Evolutionary conservation across 2,113 vertebrate species (phyloP).

Genomic region (Lepidothrix coronata): DNA sequence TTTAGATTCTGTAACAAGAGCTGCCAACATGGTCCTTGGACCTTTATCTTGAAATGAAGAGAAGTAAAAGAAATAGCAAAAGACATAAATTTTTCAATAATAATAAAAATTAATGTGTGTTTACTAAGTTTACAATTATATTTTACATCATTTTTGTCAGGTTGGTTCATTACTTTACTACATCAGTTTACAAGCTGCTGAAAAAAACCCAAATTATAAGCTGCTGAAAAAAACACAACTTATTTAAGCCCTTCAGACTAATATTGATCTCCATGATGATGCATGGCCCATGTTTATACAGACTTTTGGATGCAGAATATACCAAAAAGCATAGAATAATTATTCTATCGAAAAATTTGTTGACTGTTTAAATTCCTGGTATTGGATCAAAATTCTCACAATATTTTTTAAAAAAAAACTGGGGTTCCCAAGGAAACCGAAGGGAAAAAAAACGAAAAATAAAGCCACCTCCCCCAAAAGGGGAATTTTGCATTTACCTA

Average conservation of each 20-base stretch:
- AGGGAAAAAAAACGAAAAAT: too few relatives aligned
- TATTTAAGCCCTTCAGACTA: not conserved
- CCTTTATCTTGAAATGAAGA: not conserved
- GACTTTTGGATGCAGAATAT: not conserved
- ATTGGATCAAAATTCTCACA: not conserved
- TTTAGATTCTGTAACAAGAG: not conserved
- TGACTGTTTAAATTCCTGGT: fast-evolving
- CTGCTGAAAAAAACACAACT: not conserved
- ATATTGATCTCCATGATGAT: not conserved
- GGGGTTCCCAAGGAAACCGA: too few relatives aligned
- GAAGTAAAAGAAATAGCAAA: not conserved
- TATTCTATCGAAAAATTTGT: not conserved
- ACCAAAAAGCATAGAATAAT: not conserved
- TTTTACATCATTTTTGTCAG: not conserved
- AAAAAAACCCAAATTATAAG: not conserved
- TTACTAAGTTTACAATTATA: not conserved
- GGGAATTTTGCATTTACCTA: fast-evolving
- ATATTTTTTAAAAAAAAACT: too few relatives aligned
- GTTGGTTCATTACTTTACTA: not conserved
- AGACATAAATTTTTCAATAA: not conserved
- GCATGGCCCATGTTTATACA: not conserved
- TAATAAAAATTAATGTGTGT: not conserved
- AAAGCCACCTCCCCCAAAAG: too few relatives aligned
- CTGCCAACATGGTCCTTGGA: fast-evolving
- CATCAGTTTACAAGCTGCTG: not conserved